Evolutionary conservation across 2,113 vertebrate species (phyloP), one percentile per base, ranked within the genome.

Genomic region (Lamprologus lemairii): DNA sequence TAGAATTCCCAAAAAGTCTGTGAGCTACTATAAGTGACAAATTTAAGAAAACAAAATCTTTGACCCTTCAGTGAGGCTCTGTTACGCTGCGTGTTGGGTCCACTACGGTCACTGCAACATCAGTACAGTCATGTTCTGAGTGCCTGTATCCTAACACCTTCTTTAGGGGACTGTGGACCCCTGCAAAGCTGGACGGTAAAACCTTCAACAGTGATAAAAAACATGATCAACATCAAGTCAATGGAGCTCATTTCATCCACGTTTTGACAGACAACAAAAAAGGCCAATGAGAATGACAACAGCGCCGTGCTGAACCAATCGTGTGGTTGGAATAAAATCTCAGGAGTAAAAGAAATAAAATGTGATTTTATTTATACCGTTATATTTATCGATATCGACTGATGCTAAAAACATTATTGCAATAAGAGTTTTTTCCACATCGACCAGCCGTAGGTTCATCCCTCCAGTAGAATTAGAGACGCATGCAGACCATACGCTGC

Each of bases 381-480:
- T 58, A 58, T 58, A 31, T 58, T 4, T 31, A 58, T 58, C 0
- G 2, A 58, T 9, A 58, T 17, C 26, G 26, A 31, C 55, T 58
- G 55, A 31, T 17, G 0, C 55, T 28, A 58, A 58, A 58, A 58
- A 58, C 23, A 58, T 28, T 28, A 14, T 28, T 58, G 55, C 26
- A 1, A 31, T 31, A 31, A 31, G 55, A 58, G 26, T 31, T 28
- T 58, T 58, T 58, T 31, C 55, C 14, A 4, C 1, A 58, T 31
- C 13, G 3, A 28, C 13, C 23, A 9, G 55, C 7, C 0, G 0
- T 2, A 35, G 31, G 0, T 65, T 65, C 10, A n/a, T 65, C 60
- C 17, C 60, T n/a, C 4, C 60, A 65, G 31, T 11, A 35, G 1
- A 40, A 68, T 40, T 40, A 58, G 11, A 37, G 12, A 71, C 11